These are phyloP conservation scores for Smutsia gigantea DNA, from an alignment of 2,797 vertebrate genomes.

Conservation along the genomic window DNA sequence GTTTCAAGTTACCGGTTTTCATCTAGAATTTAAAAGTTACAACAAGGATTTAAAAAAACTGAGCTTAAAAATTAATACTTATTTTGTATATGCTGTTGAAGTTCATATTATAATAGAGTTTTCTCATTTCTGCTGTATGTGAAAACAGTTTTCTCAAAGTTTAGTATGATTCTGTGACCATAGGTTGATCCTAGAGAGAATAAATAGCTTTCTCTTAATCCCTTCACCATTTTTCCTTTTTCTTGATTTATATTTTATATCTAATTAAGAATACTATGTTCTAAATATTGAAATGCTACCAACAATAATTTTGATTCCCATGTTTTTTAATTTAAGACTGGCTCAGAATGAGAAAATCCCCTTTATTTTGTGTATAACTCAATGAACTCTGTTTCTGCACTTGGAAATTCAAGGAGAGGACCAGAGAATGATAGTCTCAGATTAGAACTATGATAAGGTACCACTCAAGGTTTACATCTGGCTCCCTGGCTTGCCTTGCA, in stretches of 20 bases:
- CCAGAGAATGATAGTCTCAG: not conserved
- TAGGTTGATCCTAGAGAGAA: not conserved
- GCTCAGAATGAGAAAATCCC: not conserved
- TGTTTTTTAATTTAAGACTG: conserved; percentile 23
- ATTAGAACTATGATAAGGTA: not conserved
- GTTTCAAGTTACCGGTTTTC: not conserved
- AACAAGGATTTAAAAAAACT: not conserved
- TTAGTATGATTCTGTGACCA: conserved; percentile 8
- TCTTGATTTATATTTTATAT: not conserved
- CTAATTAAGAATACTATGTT: conserved; percentile 31
- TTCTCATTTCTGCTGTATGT: not conserved
- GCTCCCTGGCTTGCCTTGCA: not conserved
- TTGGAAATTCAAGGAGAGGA: conserved; percentile 26
- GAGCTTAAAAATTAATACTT: not conserved
- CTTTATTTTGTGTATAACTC: not conserved
- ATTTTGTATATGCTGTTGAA: not conserved
- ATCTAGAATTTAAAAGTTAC: conserved; percentile 12
- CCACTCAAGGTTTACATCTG: not conserved
- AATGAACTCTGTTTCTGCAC: not conserved
- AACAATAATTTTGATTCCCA: conserved; percentile 19
- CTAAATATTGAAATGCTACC: conserved; percentile 36
- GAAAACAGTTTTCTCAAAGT: conserved; percentile 34
- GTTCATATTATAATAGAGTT: not conserved
- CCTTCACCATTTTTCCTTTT: not conserved
- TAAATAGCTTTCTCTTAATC: conserved; percentile 11